A percentile compares a stretch with the other conserved stretches of the same genome.
These are phyloP conservation scores for Nasonovia ribisnigri DNA, from an alignment of 2,888 invertebrate genomes.

Conservation along the genomic window DNA sequence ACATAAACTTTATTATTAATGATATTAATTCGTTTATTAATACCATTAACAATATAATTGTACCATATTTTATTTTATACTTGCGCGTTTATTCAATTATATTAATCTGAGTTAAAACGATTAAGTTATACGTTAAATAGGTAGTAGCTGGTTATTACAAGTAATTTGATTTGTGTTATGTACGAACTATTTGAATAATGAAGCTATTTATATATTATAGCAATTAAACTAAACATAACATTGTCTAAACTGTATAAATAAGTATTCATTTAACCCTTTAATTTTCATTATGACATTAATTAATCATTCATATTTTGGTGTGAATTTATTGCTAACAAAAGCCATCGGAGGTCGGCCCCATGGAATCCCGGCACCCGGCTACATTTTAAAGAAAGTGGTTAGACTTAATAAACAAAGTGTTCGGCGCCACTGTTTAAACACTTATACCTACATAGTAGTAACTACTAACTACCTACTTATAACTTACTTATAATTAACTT, in stretches of 20 bases:
- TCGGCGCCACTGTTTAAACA: background rate
- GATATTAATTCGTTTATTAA: background rate
- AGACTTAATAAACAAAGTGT: background rate
- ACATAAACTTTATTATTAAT: background rate
- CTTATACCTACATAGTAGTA: too few relatives aligned
- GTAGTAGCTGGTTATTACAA: background rate
- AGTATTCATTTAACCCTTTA: background rate
- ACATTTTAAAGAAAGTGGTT: background rate
- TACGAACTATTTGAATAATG: background rate
- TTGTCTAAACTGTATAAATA: background rate
- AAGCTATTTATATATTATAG: background rate
- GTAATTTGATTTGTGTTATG: background rate
- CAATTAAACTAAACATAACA: background rate
- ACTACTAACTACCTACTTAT: background rate
- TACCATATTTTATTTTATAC: background rate
- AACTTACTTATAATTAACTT: background rate
- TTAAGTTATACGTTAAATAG: background rate
- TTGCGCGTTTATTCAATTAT: background rate
- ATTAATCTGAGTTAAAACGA: background rate
- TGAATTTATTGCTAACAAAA: background rate
- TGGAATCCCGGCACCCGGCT: too few relatives aligned
- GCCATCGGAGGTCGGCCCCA: too few relatives aligned
- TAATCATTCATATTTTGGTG: background rate
- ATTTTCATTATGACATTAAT: background rate
- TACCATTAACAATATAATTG: background rate